Evolutionary conservation across 37 sponge, comb jelly and placozoan genomes (phyloP), one percentile per base, ranked within the genome.

Genomic region (Axinella damicornis): DNA sequence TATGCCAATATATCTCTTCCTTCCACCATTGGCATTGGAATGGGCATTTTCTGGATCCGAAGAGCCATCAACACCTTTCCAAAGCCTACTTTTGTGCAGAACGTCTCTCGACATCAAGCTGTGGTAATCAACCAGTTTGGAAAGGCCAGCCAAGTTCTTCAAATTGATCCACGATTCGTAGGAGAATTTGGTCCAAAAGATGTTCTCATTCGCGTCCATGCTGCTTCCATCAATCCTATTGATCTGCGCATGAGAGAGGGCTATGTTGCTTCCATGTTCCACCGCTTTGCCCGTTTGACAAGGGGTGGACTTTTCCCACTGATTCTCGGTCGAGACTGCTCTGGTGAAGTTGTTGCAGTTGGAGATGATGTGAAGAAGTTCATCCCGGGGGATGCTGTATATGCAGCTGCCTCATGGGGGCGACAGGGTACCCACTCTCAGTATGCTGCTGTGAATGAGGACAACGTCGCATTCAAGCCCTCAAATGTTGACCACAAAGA

Each of bases 311-410:
- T 71, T 25, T 88, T 93, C 54, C 96, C 96, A 54, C 84, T 82
- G 13, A 55, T 90, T 28, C 76, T 96, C n/a, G 93, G 96, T 18
- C 73, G 93, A 63, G 96, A 96, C 66, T 96, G 94, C 62, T 72
- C 96, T 21, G 96, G 96, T 33, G 96, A 92, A 54, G 91, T 96
- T 11, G 86, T 88, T 34, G 93, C 91, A 21, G 88, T 90, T 24
- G 96, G 96, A 39, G 88, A 90, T 22, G 67, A 83, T 16, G 94
- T 92, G 15, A 83, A 25, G 9, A 72, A 80, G 33, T 90, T 90
- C 54, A 36, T 87, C 12, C 82, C 93, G 22, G 91, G 96, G 21
- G 93, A 92, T 57, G 16, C 63, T 0, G 96, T 96, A 52, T 92
- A 76, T 80, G 90, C 87, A 24, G 83, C 83, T 36, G 82, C 83